Conservation (phyloP, 2,888 invertebrate species). For the Chironomus riparius region DNA sequence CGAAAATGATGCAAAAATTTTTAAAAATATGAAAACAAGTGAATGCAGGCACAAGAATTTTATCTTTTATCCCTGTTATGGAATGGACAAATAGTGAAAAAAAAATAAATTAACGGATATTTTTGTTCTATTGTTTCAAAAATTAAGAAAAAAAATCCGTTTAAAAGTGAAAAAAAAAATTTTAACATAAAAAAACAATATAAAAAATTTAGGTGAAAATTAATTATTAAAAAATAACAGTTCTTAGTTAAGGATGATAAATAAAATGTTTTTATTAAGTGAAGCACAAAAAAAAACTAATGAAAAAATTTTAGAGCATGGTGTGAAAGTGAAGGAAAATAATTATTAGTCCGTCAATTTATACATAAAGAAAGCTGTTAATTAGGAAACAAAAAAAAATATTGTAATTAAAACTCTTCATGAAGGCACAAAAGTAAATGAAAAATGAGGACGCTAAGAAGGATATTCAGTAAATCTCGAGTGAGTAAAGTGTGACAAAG, state of each 20-base stretch:
- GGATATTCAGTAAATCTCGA: too few relatives aligned
- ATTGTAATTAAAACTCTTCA: not conserved
- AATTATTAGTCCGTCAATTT: conserved; percentile 29
- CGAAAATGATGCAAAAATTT: too few relatives aligned
- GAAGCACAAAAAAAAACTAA: not conserved
- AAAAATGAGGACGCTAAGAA: too few relatives aligned
- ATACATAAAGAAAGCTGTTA: conserved; percentile 26
- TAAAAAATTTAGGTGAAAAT: conserved; percentile 1
- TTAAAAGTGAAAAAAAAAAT: not conserved
- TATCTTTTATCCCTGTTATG: not conserved
- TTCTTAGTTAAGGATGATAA: conserved; percentile 18
- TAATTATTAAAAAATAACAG: conserved; percentile 1
- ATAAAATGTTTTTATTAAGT: conserved; percentile 3
- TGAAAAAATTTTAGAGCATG: not conserved
- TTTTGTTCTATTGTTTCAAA: not conserved
- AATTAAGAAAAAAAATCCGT: not conserved
- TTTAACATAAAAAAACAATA: not conserved
- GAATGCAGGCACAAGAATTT: too few relatives aligned
- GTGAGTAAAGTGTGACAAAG: not conserved
- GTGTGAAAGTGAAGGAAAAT: conserved; percentile 9
- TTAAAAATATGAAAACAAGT: too few relatives aligned
- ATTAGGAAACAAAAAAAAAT: not conserved
- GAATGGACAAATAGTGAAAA: not conserved
- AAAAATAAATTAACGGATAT: not conserved
- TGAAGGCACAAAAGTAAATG: too few relatives aligned